phyloP scores from a whole-genome alignment of 2,888 invertebrate genomes.

The Calameuta pallipes region DNA sequence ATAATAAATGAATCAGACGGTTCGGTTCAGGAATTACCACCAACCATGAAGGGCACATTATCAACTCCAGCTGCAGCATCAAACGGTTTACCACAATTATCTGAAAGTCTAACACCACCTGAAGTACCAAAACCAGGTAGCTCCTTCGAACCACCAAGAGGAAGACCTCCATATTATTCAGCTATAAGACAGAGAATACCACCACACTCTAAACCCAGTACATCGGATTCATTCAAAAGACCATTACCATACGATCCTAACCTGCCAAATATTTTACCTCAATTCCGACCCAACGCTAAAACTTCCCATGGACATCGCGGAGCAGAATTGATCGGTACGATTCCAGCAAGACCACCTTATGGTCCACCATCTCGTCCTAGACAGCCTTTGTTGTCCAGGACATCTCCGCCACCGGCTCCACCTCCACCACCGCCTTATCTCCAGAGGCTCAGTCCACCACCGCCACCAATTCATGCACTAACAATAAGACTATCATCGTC shows the following conservation, averaged over 20 bases:
- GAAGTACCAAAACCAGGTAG: slow-evolving; percentile 42
- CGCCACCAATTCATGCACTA: slow-evolving; percentile 56
- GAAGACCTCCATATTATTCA: slow-evolving; percentile 47
- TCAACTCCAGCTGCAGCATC: slow-evolving; percentile 5
- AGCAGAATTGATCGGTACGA: slow-evolving; percentile 52
- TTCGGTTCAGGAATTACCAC: slow-evolving; percentile 44
- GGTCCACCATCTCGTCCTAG: slow-evolving; percentile 11
- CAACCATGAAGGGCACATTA: slow-evolving; percentile 18
- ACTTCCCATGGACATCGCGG: slow-evolving; percentile 67
- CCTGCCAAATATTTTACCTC: slow-evolving; percentile 77
- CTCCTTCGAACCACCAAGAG: slow-evolving; percentile 27
- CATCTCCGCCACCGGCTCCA: slow-evolving; percentile 50
- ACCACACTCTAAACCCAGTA: too few species aligned
- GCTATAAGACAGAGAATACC: slow-evolving; percentile 45
- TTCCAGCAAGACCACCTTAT: neutral
- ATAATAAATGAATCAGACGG: slow-evolving; percentile 58
- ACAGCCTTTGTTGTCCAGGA: slow-evolving; percentile 14
- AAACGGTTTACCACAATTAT: slow-evolving; percentile 44
- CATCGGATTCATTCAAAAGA: slow-evolving; percentile 29
- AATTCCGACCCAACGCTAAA: slow-evolving; percentile 77
- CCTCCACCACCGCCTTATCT: slow-evolving; percentile 63
- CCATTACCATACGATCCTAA: slow-evolving; percentile 51
- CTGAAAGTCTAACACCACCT: slow-evolving; percentile 58
- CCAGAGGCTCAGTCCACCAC: slow-evolving; percentile 69
- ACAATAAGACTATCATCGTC: slow-evolving; percentile 21